These are phyloP conservation scores for Oophaga pumilio DNA, from an alignment of 2,113 vertebrate genomes.

Conservation along the genomic window DNA sequence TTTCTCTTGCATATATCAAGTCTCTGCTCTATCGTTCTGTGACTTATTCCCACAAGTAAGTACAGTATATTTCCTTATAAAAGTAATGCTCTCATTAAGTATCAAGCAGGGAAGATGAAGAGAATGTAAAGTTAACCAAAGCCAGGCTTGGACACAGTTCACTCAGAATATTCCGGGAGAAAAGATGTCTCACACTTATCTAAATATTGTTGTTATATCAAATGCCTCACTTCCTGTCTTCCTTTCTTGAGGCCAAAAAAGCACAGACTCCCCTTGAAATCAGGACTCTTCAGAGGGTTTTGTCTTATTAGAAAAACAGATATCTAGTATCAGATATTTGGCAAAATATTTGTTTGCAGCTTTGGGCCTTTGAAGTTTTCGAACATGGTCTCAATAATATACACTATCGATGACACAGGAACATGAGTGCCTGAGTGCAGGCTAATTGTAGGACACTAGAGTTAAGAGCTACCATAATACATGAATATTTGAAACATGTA, in stretches of 20 bases:
- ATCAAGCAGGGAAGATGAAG: slow-evolving; percentile 64
- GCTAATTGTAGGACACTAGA: slow-evolving; percentile 35
- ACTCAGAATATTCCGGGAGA: slow-evolving; percentile 70
- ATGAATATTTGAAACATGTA: not conserved
- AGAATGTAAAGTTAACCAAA: slow-evolving; percentile 65
- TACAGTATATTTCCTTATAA: slow-evolving; percentile 66
- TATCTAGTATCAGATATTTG: slow-evolving; percentile 66
- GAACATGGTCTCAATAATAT: slow-evolving; percentile 19
- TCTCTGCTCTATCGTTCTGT: slow-evolving; percentile 62
- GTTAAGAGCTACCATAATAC: slow-evolving; percentile 6
- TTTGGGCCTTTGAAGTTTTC: slow-evolving; percentile 44
- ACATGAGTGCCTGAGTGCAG: slow-evolving; percentile 1
- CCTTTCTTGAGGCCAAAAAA: slow-evolving; percentile 69
- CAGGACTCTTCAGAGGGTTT: slow-evolving; percentile 65
- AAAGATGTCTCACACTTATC: slow-evolving; percentile 73
- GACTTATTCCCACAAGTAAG: slow-evolving; percentile 69
- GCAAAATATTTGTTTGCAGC: slow-evolving; percentile 60
- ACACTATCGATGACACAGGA: slow-evolving; percentile 15
- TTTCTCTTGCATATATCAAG: not conserved
- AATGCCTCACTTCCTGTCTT: slow-evolving; percentile 72
- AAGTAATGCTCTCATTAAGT: slow-evolving; percentile 60
- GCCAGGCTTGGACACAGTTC: slow-evolving; percentile 68
- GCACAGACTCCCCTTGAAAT: slow-evolving; percentile 68
- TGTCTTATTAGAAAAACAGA: slow-evolving; percentile 61
- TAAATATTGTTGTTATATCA: slow-evolving; percentile 77